Percentiles rank a stretch among this genome's conserved stretches.
Conservation (phyloP, 2,797 vertebrate species). For the Leptodactylus fallax region DNA sequence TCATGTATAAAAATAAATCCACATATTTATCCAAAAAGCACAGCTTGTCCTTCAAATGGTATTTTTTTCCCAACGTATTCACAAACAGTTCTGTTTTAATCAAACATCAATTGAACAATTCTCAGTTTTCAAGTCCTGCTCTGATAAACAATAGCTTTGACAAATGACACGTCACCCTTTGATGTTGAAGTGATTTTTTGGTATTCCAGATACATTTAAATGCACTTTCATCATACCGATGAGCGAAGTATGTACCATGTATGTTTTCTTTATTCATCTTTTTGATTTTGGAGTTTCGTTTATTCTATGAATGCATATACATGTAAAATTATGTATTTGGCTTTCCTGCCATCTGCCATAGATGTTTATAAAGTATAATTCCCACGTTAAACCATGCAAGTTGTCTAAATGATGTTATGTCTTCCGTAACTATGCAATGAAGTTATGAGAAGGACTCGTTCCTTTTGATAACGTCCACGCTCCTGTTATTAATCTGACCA, state of each 20-base stretch:
- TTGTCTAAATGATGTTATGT: constrained; percentile 69
- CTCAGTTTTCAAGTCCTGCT: constrained; percentile 41
- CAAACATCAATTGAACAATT: constrained; percentile 59
- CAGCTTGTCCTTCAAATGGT: constrained; percentile 58
- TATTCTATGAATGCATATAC: constrained; percentile 67
- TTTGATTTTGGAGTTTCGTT: constrained; percentile 54
- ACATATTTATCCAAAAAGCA: constrained; percentile 61
- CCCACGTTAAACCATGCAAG: constrained; percentile 67
- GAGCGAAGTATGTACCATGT: constrained; percentile 45
- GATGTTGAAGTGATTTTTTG: constrained; percentile 49
- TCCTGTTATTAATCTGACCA: neutral
- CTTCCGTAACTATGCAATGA: constrained; percentile 71
- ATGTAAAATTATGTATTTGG: constrained; percentile 60
- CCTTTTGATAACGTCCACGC: neutral
- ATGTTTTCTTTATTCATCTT: constrained; percentile 50
- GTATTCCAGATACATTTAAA: constrained; percentile 42
- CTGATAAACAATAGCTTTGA: constrained; percentile 61
- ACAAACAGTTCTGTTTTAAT: constrained; percentile 64
- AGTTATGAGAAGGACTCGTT: constrained; percentile 2
- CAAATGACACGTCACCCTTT: constrained; percentile 58
- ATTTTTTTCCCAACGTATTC: constrained; percentile 51
- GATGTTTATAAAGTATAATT: constrained; percentile 67
- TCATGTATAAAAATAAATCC: constrained; percentile 62
- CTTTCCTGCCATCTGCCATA: constrained; percentile 60
- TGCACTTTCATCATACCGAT: constrained; percentile 50